Percentiles rank a stretch among this genome's conserved stretches.
phyloP scores from a whole-genome alignment of 2,113 vertebrate genomes.

The Artemisiospiza belli region DNA sequence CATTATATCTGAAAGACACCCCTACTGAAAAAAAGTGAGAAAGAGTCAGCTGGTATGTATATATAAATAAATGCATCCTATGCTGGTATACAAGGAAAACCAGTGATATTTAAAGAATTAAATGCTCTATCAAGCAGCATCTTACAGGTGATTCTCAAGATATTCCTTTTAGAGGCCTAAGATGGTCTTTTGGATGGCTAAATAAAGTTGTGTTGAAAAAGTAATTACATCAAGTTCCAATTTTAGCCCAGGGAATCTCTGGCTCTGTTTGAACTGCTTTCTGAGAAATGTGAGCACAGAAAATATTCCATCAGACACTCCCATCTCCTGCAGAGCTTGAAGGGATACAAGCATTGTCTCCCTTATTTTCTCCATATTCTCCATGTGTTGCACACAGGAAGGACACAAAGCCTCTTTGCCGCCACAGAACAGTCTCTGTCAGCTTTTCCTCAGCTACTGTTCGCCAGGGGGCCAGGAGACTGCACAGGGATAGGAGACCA shows the following conservation, averaged over 20 bases:
- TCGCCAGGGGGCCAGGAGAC: neutral
- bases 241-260: neutral
- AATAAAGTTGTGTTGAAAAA: neutral
- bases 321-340: accelerated
- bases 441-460: neutral
- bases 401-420: neutral
- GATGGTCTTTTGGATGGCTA: neutral
- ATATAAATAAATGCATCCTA: neutral
- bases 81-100: neutral
- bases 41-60: neutral
- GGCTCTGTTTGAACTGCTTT: neutral
- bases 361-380: neutral
- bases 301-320: neutral
- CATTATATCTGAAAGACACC: neutral
- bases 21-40: neutral
- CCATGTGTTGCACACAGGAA: neutral
- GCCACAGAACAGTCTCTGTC: neutral
- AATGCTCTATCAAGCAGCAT: neutral
- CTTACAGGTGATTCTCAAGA: neutral
- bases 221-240: neutral
- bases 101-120: neutral
- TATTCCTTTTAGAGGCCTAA: neutral
- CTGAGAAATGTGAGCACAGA: neutral
- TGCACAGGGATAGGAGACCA: accelerated
- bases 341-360: accelerated